phyloP scores from a whole-genome alignment of 2,797 vertebrate species.

The Lutjanus argentimaculatus region DNA sequence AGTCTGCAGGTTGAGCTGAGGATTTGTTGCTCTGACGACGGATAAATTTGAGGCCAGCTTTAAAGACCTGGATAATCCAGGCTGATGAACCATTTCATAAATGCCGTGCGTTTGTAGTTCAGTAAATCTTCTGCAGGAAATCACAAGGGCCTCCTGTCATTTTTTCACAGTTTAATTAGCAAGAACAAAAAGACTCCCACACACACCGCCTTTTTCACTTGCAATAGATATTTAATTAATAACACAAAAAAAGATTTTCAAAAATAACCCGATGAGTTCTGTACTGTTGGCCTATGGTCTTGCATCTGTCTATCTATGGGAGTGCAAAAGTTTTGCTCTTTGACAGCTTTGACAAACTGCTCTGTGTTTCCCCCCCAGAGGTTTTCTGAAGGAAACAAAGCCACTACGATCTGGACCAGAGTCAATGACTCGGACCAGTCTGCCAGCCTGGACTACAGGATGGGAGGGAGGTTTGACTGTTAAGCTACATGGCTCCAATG shows the following conservation, averaged over 20 bases:
- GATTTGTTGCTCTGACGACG: neutral
- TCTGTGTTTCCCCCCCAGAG: constrained; percentile 4
- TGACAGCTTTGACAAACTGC: neutral
- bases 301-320: too few species aligned
- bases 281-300: too few species aligned
- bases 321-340: too few species aligned
- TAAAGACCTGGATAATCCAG: neutral
- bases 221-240: too few species aligned
- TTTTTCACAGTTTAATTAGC: neutral
- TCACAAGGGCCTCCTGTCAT: constrained; percentile 1
- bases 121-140: constrained; percentile 6
- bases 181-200: too few species aligned
- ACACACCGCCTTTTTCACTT: too few species aligned
- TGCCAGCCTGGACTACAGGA: constrained; percentile 25
- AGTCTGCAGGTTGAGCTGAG: neutral
- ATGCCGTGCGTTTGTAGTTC: neutral
- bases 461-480: neutral
- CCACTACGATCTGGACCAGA: constrained; percentile 2
- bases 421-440: neutral
- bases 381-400: constrained; percentile 9
- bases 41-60: neutral
- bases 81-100: neutral
- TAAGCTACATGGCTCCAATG: constrained; percentile 22
- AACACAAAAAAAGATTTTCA: too few species aligned
- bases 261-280: too few species aligned